Conservation (phyloP, 30 jellyfish, hydroid and myxozoan genomes). For the Hydractinia echinata region DNA sequence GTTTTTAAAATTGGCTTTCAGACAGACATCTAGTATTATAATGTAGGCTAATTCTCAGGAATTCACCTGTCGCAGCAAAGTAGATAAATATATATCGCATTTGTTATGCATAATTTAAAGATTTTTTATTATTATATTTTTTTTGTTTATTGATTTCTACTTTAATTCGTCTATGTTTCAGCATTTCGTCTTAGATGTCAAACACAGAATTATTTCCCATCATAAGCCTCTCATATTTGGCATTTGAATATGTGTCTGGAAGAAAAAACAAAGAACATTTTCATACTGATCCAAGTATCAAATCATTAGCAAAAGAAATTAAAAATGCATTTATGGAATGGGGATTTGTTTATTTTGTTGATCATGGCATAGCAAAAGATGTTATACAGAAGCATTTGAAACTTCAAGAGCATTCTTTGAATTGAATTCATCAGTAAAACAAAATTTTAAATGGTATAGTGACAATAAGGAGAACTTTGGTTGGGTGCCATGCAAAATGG, state of each 20-base stretch:
- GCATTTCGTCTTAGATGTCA: too few relatives aligned
- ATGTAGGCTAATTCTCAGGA: too few relatives aligned
- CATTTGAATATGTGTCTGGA: not conserved
- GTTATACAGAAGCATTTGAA: conserved; percentile 1
- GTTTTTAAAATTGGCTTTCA: too few relatives aligned
- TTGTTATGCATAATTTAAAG: too few relatives aligned
- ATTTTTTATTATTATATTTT: too few relatives aligned
- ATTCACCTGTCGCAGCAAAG: too few relatives aligned
- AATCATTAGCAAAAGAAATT: not conserved
- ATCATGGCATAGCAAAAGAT: conserved; percentile 9
- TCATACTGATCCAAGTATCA: not conserved
- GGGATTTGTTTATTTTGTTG: conserved; percentile 35
- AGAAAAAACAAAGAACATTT: not conserved
- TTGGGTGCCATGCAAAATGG: conserved; percentile 30
- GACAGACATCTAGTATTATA: too few relatives aligned
- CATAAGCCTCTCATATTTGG: conserved; percentile 10
- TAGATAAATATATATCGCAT: too few relatives aligned
- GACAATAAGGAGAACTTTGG: conserved; percentile 17
- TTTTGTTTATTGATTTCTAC: too few relatives aligned
- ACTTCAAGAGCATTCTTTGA: conserved; percentile 20
- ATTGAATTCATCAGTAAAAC: conserved; percentile 19
- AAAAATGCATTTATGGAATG: conserved; percentile 28
- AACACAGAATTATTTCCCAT: not conserved
- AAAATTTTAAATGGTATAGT: not conserved
- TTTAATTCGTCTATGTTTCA: too few relatives aligned